phyloP scores from a whole-genome alignment of 2,888 invertebrate species.

The Amphimallon solstitiale region DNA sequence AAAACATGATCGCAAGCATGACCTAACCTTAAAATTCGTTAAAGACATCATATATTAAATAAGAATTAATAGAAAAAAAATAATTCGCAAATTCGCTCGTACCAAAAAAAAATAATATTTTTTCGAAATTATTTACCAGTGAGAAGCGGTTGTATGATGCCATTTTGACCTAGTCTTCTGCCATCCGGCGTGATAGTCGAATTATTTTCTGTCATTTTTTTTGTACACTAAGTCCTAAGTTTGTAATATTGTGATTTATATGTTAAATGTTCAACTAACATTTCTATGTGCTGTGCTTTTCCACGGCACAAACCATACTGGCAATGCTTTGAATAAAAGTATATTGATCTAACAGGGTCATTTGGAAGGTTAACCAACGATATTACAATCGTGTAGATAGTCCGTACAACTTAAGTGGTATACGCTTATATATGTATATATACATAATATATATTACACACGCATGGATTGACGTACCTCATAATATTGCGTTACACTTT shows the following conservation, averaged over 20 bases:
- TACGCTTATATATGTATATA: neutral
- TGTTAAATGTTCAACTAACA: constrained; percentile 3
- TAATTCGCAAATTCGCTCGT: too few species aligned
- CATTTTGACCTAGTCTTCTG: constrained; percentile 74
- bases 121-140: constrained; percentile 73
- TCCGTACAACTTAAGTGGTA: neutral
- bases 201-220: constrained; percentile 45
- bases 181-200: constrained; percentile 38
- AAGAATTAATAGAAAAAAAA: neutral
- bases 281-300: constrained; percentile 1
- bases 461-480: too few species aligned
- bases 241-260: constrained; percentile 5
- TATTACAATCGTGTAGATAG: constrained; percentile 17
- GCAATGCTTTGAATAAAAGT: constrained; percentile 32
- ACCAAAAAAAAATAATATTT: neutral
- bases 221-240: constrained; percentile 1
- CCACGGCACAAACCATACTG: constrained; percentile 15
- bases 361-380: constrained; percentile 40
- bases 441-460: neutral
- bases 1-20: neutral
- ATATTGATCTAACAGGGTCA: constrained; percentile 40
- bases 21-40: constrained; percentile 32
- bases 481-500: too few species aligned
- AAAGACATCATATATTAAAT: neutral
- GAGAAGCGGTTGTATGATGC: constrained; percentile 88